Conservation (phyloP, 2,888 invertebrate genomes). For the Mellilla xanthometata region DNA sequence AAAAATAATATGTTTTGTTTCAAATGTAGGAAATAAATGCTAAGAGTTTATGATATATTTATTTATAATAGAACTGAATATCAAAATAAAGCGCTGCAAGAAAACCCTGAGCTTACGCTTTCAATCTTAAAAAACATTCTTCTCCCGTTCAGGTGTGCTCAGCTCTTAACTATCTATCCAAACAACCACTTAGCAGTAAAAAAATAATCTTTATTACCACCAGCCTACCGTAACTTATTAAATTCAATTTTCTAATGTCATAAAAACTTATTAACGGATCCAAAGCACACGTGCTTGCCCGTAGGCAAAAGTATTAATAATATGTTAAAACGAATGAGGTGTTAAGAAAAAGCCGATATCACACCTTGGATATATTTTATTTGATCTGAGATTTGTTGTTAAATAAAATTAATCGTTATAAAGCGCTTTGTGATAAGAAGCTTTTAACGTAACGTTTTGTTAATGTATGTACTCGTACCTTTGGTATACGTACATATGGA, state of each 20-base stretch:
- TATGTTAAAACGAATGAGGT: conserved; percentile 28
- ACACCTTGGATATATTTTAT: conserved; percentile 21
- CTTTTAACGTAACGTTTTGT: neutral
- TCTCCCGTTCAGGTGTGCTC: conserved; percentile 1
- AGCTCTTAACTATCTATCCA: conserved; percentile 16
- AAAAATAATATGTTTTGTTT: too few species aligned
- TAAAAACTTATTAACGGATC: conserved; percentile 28
- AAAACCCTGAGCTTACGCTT: too few species aligned
- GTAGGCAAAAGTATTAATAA: conserved; percentile 29
- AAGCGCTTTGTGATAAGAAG: conserved; percentile 13
- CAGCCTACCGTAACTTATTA: conserved; percentile 33
- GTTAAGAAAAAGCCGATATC: conserved; percentile 29
- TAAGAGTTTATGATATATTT: too few species aligned
- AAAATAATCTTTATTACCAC: conserved; percentile 32
- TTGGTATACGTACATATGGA: too few species aligned
- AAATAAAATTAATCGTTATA: conserved; percentile 16
- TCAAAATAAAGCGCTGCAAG: too few species aligned
- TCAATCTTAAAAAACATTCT: neutral
- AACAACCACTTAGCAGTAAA: conserved; percentile 27
- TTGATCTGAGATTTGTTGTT: conserved; percentile 14
- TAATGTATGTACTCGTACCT: neutral
- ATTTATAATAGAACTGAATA: too few species aligned
- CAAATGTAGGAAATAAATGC: too few species aligned
- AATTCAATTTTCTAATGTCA: conserved; percentile 34
- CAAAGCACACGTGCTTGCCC: conserved; percentile 29